A percentile compares a stretch with the other conserved stretches of the same genome.
Evolutionary conservation across 2,888 invertebrate species (phyloP).

Genomic region (Cabera pusaria): DNA sequence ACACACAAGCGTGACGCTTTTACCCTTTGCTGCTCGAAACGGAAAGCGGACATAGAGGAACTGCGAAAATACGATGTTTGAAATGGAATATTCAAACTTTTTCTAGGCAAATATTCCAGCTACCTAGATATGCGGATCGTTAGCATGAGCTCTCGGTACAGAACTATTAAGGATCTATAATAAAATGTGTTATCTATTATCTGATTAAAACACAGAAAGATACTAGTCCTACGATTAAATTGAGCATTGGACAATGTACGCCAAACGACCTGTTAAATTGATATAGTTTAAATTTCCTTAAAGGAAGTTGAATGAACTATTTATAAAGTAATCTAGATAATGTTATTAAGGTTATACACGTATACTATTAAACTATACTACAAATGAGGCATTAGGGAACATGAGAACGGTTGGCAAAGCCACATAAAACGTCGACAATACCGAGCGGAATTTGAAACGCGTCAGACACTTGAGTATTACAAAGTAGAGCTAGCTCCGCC

Average conservation of each 20-base stretch:
- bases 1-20: slow-evolving; percentile 30
- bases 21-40: slow-evolving; percentile 15
- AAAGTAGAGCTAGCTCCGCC: slow-evolving; percentile 33
- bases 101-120: neutral
- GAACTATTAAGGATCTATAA: too few relatives aligned
- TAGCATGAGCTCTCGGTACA: too few relatives aligned
- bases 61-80: slow-evolving; percentile 5
- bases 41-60: slow-evolving; percentile 4
- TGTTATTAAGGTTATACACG: neutral
- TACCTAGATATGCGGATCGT: slow-evolving; percentile 1
- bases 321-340: slow-evolving; percentile 20
- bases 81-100: neutral
- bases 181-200: too few relatives aligned
- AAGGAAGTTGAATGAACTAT: too few relatives aligned
- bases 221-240: too few relatives aligned
- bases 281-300: too few relatives aligned
- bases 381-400: slow-evolving; percentile 23
- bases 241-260: too few relatives aligned
- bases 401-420: slow-evolving; percentile 26
- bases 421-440: slow-evolving; percentile 35
- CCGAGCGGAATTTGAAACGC: slow-evolving; percentile 28
- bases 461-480: slow-evolving; percentile 32
- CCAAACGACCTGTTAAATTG: too few relatives aligned
- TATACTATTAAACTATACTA: too few relatives aligned
- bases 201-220: too few relatives aligned